These are phyloP conservation scores for Hyalella azteca DNA, from an alignment of 2,888 invertebrate genomes.

Conservation along the genomic window DNA sequence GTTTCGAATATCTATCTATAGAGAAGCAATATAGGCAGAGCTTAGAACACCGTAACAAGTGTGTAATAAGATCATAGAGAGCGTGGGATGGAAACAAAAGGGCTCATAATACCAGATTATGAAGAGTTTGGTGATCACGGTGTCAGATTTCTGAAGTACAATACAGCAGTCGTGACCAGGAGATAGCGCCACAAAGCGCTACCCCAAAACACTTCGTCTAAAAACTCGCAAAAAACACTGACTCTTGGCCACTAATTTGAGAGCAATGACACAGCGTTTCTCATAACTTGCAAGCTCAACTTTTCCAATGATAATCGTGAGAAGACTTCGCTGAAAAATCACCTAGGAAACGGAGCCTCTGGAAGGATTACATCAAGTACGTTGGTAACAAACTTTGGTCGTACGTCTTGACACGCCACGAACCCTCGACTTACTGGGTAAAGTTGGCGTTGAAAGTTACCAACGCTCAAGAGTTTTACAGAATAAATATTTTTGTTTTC, in stretches of 20 bases:
- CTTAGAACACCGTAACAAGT: slow-evolving; percentile 24
- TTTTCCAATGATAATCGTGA: slow-evolving; percentile 37
- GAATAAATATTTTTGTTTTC: neutral
- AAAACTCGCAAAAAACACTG: slow-evolving; percentile 19
- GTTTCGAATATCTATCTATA: no score
- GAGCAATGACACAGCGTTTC: slow-evolving; percentile 33
- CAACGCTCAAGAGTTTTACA: neutral
- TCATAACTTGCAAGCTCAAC: slow-evolving; percentile 36
- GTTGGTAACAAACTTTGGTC: slow-evolving; percentile 22
- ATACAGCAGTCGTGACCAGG: slow-evolving; percentile 25
- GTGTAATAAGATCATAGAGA: slow-evolving; percentile 33
- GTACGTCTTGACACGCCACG: neutral
- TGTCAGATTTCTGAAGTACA: slow-evolving; percentile 32
- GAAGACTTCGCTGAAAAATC: slow-evolving; percentile 24
- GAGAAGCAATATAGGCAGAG: no score
- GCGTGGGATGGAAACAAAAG: slow-evolving; percentile 35
- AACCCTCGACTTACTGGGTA: no score
- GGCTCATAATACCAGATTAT: slow-evolving; percentile 32
- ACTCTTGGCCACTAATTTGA: slow-evolving; percentile 30
- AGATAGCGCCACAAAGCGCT: slow-evolving; percentile 26
- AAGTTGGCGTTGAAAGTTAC: no score
- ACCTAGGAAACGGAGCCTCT: slow-evolving; percentile 20
- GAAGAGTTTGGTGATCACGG: slow-evolving; percentile 32
- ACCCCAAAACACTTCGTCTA: slow-evolving; percentile 21
- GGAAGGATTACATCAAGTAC: slow-evolving; percentile 22